Percentiles rank a stretch among this genome's conserved stretches.
phyloP scores from a whole-genome alignment of 92 coral and sea anemone genomes.

The Isaurus tuberculatus region DNA sequence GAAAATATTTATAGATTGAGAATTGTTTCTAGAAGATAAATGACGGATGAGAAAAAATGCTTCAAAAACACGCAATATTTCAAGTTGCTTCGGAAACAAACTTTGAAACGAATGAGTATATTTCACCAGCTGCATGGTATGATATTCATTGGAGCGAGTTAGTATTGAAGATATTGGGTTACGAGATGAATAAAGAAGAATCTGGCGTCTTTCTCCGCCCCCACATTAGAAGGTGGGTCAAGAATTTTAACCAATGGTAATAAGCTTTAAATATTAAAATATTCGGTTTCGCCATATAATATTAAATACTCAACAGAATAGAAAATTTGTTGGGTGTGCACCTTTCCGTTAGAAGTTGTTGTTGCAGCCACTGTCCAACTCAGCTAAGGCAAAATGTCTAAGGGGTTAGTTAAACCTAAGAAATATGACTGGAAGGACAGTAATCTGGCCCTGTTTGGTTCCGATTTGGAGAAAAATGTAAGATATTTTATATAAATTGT shows the following conservation, averaged over 20 bases:
- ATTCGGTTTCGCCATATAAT: not conserved
- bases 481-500: not conserved
- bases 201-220: conserved; percentile 41
- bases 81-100: not conserved
- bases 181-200: conserved; percentile 33
- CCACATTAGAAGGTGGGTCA: conserved; percentile 13
- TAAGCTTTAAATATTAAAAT: not conserved
- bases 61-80: not conserved
- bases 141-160: not conserved
- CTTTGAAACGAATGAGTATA: not conserved
- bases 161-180: not conserved
- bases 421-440: conserved; percentile 70
- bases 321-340: conserved; percentile 30
- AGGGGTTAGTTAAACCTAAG: conserved; percentile 61
- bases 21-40: too few relatives aligned
- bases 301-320: conserved; percentile 1
- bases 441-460: conserved; percentile 62
- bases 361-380: not conserved
- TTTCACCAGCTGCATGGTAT: not conserved
- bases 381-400: conserved; percentile 20
- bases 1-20: too few relatives aligned
- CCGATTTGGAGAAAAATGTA: conserved; percentile 62
- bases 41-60: not conserved
- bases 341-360: not conserved
- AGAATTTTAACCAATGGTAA: conserved; percentile 18